Evolutionary conservation across 1,140 invertebrate genomes (phyloP), one percentile per base, ranked within the genome.

Genomic region (Bombus consobrinus): DNA sequence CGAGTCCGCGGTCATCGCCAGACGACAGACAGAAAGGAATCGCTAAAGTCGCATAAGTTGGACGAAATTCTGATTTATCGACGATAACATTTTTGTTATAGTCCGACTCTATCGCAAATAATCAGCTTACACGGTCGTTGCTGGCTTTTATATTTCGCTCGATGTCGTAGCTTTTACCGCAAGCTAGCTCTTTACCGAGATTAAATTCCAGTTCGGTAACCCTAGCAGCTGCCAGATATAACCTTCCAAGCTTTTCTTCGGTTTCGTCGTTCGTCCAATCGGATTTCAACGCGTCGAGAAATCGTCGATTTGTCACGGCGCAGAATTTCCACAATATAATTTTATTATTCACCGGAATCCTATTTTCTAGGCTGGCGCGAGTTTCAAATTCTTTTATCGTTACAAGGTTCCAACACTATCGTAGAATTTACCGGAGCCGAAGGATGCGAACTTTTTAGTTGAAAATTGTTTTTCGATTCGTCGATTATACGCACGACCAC

Each of bases 211-310:
- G 47, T 62, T 62, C 53, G 32, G 53, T 39, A 47, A 62, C 53
- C 34, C 13, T n/a, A 37, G 32, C 75, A 59, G 75, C 73, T 59
- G 32, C 22, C 15, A 75, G 22, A 37, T 57, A 75, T 37, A 75
- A 53, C 43, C 13, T 57, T 37, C 0, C 32, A 69, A 85, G 86
- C 83, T 80, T 81, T 73, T 41, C 86, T 59, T 77, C 47, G 59
- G 79, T 79, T 72, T 72, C 62, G 41, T 73, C 41, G 62, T 57
- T 74, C 37, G 43, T 32, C 32, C 68, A 79, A 47, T 47, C 72
- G 62, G 62, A 66, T 66, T 66, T 32, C 74, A 37, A 85, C 59
- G 69, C 64, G 22, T 32, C 37, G 34, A 62, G 47, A 39, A 64
- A 39, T 77, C 62, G 39, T 77, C 75, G 18, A 59, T 59, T 62